Evolutionary conservation across 2,797 vertebrate species (phyloP).

Genomic region (Bryconaethiops microstoma): DNA sequence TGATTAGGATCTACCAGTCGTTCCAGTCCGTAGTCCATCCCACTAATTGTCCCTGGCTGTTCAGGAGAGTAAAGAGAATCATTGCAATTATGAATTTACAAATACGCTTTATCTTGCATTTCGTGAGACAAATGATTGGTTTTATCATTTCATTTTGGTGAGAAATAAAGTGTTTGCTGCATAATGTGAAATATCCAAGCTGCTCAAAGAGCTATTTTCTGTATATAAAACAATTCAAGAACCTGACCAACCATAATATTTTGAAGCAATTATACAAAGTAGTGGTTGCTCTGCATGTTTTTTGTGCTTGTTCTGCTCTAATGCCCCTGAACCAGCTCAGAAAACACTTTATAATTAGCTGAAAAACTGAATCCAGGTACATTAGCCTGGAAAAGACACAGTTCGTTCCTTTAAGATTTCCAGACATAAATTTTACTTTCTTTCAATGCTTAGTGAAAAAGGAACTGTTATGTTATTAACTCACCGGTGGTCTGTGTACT

Average conservation of each 20-base stretch:
- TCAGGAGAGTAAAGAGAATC: constrained; percentile 34
- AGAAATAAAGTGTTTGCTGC: neutral
- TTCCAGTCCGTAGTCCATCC: constrained; percentile 89
- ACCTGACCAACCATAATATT: neutral
- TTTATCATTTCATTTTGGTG: neutral
- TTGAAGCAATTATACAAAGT: neutral
- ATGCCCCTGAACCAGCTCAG: neutral
- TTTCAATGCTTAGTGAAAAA: no score
- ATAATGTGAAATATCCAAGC: no score
- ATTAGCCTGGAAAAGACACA: neutral
- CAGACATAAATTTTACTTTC: no score
- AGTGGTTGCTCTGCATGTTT: neutral
- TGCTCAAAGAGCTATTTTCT: neutral
- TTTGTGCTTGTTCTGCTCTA: neutral
- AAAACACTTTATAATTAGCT: neutral
- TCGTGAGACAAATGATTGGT: neutral
- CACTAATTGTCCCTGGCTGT: constrained; percentile 87
- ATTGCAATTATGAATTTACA: neutral
- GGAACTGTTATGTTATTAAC: constrained; percentile 56
- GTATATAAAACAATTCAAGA: neutral
- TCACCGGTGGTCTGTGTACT: constrained; percentile 91
- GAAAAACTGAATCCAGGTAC: neutral
- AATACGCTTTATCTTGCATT: neutral
- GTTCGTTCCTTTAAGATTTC: no score
- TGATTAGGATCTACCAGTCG: constrained; percentile 85